phyloP scores from a whole-genome alignment of 2,888 invertebrate species.

The Pteria penguin region DNA sequence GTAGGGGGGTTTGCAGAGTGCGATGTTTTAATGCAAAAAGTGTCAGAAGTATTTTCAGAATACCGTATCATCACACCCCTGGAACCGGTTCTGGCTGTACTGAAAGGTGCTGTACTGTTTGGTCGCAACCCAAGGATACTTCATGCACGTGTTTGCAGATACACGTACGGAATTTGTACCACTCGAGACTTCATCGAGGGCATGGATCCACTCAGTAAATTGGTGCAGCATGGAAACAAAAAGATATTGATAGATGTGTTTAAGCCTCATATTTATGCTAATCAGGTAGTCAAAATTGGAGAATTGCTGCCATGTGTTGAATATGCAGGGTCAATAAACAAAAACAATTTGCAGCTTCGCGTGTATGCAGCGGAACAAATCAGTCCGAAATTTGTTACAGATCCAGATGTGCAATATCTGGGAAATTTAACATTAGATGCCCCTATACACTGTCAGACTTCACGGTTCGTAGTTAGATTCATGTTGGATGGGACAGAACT shows the following conservation, averaged over 20 bases:
- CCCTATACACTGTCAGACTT: neutral
- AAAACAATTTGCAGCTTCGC: neutral
- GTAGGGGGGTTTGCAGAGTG: slow-evolving; percentile 32
- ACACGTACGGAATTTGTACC: slow-evolving; percentile 23
- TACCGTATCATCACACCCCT: neutral
- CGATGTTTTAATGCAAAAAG: neutral
- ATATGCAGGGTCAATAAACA: neutral
- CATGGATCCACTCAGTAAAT: neutral
- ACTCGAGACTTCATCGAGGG: neutral
- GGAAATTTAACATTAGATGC: neutral
- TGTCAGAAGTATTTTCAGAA: slow-evolving; percentile 2
- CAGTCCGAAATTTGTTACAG: slow-evolving; percentile 7
- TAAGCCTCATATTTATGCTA: slow-evolving; percentile 8
- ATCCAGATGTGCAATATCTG: neutral
- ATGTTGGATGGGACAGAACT: slow-evolving; percentile 6
- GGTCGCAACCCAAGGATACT: slow-evolving; percentile 13
- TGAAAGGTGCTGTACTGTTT: slow-evolving; percentile 14
- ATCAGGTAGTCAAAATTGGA: slow-evolving; percentile 4
- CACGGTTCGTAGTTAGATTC: slow-evolving; percentile 1
- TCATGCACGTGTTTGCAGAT: neutral
- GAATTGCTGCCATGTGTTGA: neutral
- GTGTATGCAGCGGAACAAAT: neutral
- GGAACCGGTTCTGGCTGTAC: slow-evolving; percentile 13
- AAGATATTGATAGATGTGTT: slow-evolving; percentile 6
- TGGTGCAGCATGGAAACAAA: neutral